These are phyloP conservation scores for Orchesella cincta DNA, from an alignment of 1,140 invertebrate species.

Conservation along the genomic window DNA sequence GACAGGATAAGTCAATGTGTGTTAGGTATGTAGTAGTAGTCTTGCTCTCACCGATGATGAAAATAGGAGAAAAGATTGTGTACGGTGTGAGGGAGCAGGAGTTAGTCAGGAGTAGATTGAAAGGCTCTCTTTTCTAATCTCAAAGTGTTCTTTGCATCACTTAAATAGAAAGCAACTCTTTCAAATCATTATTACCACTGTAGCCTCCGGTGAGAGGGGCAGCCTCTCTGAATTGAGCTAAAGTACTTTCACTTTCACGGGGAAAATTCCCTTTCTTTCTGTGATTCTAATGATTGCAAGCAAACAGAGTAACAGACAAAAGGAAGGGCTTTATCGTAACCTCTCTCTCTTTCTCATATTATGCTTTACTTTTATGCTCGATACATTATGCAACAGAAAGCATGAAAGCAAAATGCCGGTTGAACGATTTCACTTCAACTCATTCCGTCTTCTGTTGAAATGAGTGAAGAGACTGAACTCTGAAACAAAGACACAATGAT, in stretches of 20 bases:
- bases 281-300: conserved; percentile 6
- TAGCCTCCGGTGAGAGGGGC: background rate
- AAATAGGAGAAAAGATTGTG: no score
- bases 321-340: background rate
- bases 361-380: background rate
- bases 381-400: conserved; percentile 1
- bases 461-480: background rate
- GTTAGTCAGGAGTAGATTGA: background rate
- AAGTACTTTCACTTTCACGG: background rate
- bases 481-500: background rate
- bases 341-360: background rate
- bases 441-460: background rate
- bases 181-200: background rate
- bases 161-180: background rate
- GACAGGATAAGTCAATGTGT: no score
- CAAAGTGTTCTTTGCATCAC: conserved; percentile 8
- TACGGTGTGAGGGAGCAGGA: background rate
- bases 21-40: no score
- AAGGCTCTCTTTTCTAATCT: background rate
- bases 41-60: background rate
- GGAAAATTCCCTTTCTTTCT: background rate
- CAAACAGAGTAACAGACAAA: background rate
- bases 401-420: conserved; percentile 4
- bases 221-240: background rate
- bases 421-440: background rate